These are phyloP conservation scores for Acrobasis consociella DNA, from an alignment of 2,888 invertebrate species.

Conservation along the genomic window DNA sequence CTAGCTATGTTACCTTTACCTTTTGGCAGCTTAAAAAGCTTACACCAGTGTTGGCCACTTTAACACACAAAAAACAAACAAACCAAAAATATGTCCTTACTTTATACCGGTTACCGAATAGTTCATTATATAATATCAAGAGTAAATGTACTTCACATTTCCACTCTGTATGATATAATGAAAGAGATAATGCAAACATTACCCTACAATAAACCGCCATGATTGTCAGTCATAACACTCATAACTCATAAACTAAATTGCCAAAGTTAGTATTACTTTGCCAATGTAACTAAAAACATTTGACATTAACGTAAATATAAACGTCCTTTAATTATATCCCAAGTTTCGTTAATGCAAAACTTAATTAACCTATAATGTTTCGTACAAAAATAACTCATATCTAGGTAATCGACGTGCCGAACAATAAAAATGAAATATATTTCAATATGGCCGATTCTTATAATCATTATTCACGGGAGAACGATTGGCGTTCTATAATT, in stretches of 20 bases:
- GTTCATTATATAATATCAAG: too few relatives aligned
- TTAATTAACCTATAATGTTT: slow-evolving; percentile 7
- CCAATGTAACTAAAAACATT: slow-evolving; percentile 18
- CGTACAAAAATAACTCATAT: neutral
- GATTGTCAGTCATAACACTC: neutral
- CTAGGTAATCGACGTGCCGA: slow-evolving; percentile 5
- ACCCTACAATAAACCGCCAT: neutral
- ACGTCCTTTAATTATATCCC: neutral
- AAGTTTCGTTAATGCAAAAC: slow-evolving; percentile 2
- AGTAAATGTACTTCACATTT: too few relatives aligned
- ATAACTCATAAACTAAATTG: slow-evolving; percentile 2
- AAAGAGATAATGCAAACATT: too few relatives aligned
- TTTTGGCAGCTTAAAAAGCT: too few relatives aligned
- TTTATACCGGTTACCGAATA: too few relatives aligned
- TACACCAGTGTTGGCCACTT: too few relatives aligned
- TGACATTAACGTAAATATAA: slow-evolving; percentile 18
- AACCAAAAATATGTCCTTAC: too few relatives aligned
- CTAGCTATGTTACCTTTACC: too few relatives aligned
- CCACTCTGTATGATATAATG: too few relatives aligned
- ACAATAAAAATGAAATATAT: slow-evolving; percentile 47
- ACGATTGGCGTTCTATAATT: slow-evolving; percentile 72
- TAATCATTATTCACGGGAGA: slow-evolving; percentile 61
- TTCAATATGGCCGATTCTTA: slow-evolving; percentile 47
- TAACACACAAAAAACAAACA: too few relatives aligned
- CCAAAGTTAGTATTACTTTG: slow-evolving; percentile 6